Conservation (phyloP, 2,888 invertebrate genomes). For the Apamea sordens region DNA sequence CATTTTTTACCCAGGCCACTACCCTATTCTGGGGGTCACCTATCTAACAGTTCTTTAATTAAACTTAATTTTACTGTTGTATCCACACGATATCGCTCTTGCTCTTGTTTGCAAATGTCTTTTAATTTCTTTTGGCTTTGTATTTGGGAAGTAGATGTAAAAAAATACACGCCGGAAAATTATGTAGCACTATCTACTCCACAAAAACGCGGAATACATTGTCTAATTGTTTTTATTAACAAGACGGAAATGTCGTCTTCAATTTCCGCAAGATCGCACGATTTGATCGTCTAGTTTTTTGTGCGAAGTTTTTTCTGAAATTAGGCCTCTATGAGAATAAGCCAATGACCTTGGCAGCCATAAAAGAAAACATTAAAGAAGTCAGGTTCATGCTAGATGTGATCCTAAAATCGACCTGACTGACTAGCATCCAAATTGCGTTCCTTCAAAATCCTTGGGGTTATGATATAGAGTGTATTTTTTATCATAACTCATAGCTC, state of each 20-base stretch:
- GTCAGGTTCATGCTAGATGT: not conserved
- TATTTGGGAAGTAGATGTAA: not conserved
- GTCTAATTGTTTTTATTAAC: conserved; percentile 25
- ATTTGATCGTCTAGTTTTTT: conserved; percentile 39
- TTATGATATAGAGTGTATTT: too few species aligned
- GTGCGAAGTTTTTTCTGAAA: not conserved
- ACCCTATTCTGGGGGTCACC: not conserved
- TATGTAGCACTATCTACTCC: not conserved
- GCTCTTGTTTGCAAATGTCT: not conserved
- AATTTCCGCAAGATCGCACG: conserved; percentile 35
- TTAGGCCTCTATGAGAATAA: not conserved
- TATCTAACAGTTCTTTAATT: not conserved
- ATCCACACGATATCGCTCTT: not conserved
- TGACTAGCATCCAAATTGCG: not conserved
- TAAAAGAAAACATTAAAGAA: not conserved
- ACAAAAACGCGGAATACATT: conserved; percentile 7
- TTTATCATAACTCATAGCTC: not conserved
- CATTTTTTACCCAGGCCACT: too few species aligned
- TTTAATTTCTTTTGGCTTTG: conserved; percentile 4
- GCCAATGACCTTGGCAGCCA: not conserved
- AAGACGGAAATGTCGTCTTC: conserved; percentile 15
- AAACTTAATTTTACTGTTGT: not conserved
- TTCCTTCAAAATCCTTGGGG: not conserved
- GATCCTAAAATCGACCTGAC: not conserved
- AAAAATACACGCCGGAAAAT: not conserved